These are phyloP conservation scores for Adrianichthys oophorus DNA, from an alignment of 2,797 vertebrate genomes.

Conservation along the genomic window DNA sequence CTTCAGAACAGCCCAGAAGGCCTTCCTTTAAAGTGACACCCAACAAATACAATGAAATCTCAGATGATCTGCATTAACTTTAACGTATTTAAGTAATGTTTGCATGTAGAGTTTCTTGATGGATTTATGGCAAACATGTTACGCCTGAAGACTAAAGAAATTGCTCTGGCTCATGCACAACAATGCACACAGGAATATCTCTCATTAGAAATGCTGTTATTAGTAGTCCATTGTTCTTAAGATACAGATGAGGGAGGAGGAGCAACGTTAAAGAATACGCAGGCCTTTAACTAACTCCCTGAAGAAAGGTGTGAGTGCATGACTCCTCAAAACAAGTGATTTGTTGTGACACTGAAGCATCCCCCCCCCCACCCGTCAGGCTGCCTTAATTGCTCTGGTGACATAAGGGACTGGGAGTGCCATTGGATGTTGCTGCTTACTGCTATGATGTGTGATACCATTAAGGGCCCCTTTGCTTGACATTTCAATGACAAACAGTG, in stretches of 20 bases:
- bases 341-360: conserved; percentile 77
- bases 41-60: too few species aligned
- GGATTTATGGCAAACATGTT: conserved; percentile 13
- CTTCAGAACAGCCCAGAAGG: too few species aligned
- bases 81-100: conserved; percentile 2
- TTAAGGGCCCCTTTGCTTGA: conserved; percentile 90
- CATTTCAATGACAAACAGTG: conserved; percentile 91
- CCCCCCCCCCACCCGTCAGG: conserved; percentile 52
- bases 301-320: conserved; percentile 68
- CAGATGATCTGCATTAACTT: conserved; percentile 11
- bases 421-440: conserved; percentile 88
- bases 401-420: conserved; percentile 77
- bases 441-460: conserved; percentile 83
- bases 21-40: too few species aligned
- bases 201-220: conserved; percentile 69
- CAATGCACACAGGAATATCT: conserved; percentile 62
- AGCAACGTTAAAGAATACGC: conserved; percentile 37
- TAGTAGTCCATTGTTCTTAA: conserved; percentile 54
- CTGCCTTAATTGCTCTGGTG: conserved; percentile 79
- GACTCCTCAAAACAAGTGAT: conserved; percentile 74
- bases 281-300: conserved; percentile 63
- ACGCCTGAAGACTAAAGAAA: conserved; percentile 43
- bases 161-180: not conserved
- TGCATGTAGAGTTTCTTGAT: not conserved
- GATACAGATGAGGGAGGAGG: conserved; percentile 53